phyloP scores from a whole-genome alignment of 2,888 invertebrate genomes.

The Apodemia zela region DNA sequence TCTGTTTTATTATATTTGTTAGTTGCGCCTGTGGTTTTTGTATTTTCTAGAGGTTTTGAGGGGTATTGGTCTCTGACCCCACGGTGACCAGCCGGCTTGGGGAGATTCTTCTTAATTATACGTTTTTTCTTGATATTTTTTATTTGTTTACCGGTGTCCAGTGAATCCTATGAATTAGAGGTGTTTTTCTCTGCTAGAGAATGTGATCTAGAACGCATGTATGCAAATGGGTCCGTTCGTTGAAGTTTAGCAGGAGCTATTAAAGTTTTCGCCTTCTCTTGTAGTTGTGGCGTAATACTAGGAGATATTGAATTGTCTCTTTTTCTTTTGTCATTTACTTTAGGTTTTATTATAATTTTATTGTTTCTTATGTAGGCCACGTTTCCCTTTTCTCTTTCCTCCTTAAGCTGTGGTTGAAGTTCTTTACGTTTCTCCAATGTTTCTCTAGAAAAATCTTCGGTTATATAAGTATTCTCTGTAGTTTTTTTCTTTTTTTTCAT shows the following conservation, averaged over 20 bases:
- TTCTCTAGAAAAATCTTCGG: neutral
- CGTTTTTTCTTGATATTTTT: neutral
- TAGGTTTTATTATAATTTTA: neutral
- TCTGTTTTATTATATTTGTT: neutral
- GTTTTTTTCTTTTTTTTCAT: neutral
- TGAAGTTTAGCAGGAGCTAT: neutral
- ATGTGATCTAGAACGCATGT: neutral
- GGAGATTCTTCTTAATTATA: neutral
- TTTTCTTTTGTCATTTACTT: neutral
- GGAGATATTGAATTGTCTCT: neutral
- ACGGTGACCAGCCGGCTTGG: neutral
- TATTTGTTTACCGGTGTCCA: neutral
- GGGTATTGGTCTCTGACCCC: constrained; percentile 3
- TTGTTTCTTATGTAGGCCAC: neutral
- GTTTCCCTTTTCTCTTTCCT: constrained; percentile 2
- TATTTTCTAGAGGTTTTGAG: neutral
- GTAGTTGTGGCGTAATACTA: neutral
- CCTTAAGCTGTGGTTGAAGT: neutral
- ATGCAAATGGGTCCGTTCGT: neutral
- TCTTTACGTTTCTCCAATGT: neutral
- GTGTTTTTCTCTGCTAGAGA: neutral
- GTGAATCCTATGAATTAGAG: neutral
- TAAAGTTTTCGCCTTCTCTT: neutral
- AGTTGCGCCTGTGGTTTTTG: too few species aligned
- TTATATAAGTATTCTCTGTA: neutral